Conservation (phyloP, 2,888 invertebrate species). For the Itoplectis maculator region DNA sequence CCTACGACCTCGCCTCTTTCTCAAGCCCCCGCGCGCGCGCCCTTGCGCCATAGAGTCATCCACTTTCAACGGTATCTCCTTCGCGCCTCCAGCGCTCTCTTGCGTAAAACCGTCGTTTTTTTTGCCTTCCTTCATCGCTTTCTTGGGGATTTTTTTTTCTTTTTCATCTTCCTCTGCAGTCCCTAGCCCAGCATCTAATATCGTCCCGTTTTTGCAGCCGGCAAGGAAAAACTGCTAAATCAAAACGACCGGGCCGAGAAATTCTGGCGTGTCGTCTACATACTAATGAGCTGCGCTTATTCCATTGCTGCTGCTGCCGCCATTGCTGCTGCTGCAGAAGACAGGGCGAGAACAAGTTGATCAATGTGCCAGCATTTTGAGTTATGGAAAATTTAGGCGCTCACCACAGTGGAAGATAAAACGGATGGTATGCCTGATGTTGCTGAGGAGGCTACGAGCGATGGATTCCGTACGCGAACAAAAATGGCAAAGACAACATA, state of each 20-base stretch:
- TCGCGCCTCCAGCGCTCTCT: slow-evolving; percentile 25
- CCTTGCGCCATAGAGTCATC: slow-evolving; percentile 35
- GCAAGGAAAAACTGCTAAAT: slow-evolving; percentile 76
- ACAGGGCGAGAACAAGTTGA: slow-evolving; percentile 59
- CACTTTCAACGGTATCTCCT: slow-evolving; percentile 39
- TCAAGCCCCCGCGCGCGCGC: slow-evolving; percentile 20
- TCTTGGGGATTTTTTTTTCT: slow-evolving; percentile 17
- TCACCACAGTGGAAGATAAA: slow-evolving; percentile 6
- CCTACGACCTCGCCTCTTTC: slow-evolving; percentile 13
- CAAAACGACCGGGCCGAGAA: slow-evolving; percentile 80
- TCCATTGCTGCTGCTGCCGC: background rate
- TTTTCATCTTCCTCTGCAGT: slow-evolving; percentile 27
- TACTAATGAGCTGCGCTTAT: slow-evolving; percentile 75
- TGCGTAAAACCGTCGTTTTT: slow-evolving; percentile 24
- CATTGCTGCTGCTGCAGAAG: slow-evolving; percentile 27
- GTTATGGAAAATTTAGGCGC: slow-evolving; percentile 43
- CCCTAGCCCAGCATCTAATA: background rate
- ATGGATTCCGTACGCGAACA: too few relatives aligned
- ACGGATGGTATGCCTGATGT: background rate
- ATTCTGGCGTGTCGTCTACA: slow-evolving; percentile 77
- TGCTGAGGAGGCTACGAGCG: background rate
- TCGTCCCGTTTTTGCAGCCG: slow-evolving; percentile 5
- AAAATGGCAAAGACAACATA: too few relatives aligned
- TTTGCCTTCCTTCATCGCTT: background rate
- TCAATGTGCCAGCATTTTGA: slow-evolving; percentile 56